Evolutionary conservation across 2,888 invertebrate genomes (phyloP).

Genomic region (Stenotaenia linearis): DNA sequence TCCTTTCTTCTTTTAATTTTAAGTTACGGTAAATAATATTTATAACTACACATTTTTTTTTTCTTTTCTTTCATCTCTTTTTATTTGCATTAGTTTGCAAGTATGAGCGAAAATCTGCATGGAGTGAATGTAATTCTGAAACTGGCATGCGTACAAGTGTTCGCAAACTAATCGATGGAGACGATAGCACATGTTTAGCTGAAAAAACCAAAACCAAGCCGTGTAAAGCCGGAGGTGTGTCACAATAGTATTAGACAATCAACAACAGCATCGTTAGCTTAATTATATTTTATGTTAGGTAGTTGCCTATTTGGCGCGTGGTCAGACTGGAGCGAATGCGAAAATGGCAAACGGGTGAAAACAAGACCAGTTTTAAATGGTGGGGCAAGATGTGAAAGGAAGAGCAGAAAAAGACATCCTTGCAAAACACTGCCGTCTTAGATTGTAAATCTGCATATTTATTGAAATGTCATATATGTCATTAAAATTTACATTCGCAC

Average conservation of each 20-base stretch:
- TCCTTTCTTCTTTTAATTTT: too few relatives aligned
- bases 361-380: conserved; percentile 6
- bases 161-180: conserved; percentile 24
- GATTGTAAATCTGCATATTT: background rate
- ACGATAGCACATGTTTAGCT: background rate
- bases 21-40: background rate
- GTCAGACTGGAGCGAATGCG: conserved; percentile 24
- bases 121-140: conserved; percentile 14
- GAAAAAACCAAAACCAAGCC: conserved; percentile 11
- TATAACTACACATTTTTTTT: background rate
- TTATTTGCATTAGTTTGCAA: conserved; percentile 3
- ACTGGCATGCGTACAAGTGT: conserved; percentile 6
- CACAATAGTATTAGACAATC: background rate
- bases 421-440: conserved; percentile 9
- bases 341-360: conserved; percentile 21
- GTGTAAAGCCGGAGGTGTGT: conserved; percentile 27
- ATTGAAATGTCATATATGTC: background rate
- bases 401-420: background rate
- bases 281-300: conserved; percentile 6
- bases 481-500: too few relatives aligned
- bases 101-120: conserved; percentile 8
- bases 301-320: conserved; percentile 13
- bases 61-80: background rate
- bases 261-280: background rate
- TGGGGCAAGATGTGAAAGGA: background rate